Evolutionary conservation across 2,797 vertebrate genomes (phyloP).

Genomic region (Sciaenops ocellatus): DNA sequence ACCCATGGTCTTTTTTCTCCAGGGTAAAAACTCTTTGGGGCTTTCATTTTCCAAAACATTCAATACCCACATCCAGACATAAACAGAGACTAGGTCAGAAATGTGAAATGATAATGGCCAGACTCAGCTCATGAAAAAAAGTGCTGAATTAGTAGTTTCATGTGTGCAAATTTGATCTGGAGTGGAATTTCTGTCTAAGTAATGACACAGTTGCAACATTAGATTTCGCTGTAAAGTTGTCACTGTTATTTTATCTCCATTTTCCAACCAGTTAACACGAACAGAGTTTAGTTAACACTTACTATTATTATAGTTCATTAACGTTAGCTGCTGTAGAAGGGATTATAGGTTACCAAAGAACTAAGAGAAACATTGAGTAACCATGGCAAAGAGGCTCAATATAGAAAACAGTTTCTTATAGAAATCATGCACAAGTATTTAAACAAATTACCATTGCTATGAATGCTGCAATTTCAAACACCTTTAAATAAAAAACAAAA

Average conservation of each 20-base stretch:
- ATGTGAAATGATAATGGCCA: constrained; percentile 15
- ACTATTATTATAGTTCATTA: neutral
- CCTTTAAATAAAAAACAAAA: neutral
- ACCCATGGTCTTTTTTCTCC: constrained; percentile 52
- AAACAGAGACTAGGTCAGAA: constrained; percentile 52
- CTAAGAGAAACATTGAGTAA: neutral
- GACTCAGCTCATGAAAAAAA: neutral
- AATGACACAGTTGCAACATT: no score
- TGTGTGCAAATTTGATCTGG: no score
- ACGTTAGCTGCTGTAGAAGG: neutral
- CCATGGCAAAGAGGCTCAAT: neutral
- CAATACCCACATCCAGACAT: constrained; percentile 48
- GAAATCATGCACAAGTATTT: no score
- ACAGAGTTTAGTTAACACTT: constrained; percentile 23
- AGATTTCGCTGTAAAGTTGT: neutral
- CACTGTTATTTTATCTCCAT: neutral
- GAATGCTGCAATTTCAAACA: neutral
- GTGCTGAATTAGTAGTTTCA: neutral
- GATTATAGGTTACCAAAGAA: constrained; percentile 4
- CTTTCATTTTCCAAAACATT: constrained; percentile 61
- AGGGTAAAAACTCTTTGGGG: constrained; percentile 51
- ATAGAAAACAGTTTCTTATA: neutral
- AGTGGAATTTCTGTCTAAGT: no score
- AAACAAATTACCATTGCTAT: neutral
- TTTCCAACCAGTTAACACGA: neutral